Conservation (phyloP, 2,113 vertebrate species). For the Panthera tigris region DNA sequence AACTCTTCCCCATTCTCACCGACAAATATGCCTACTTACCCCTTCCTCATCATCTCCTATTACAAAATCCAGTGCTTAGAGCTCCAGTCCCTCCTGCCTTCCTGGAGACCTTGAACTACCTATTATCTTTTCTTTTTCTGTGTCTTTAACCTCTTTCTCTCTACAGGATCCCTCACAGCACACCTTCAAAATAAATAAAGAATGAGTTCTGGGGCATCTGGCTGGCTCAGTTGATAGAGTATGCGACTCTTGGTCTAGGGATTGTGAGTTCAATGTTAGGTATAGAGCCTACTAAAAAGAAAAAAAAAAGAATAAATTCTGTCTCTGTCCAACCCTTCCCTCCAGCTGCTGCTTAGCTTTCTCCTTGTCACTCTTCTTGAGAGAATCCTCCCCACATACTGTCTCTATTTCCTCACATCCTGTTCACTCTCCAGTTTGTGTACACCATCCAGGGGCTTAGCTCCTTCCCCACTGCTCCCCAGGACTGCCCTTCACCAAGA, state of each 20-base stretch:
- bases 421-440: not conserved
- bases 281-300: not conserved
- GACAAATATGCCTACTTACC: not conserved
- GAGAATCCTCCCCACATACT: not conserved
- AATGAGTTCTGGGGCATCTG: not conserved
- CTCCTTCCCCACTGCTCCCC: not conserved
- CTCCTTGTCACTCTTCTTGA: not conserved
- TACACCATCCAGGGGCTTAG: not conserved
- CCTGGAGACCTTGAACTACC: not conserved
- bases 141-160: not conserved
- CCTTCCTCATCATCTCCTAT: not conserved
- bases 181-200: not conserved
- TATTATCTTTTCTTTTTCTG: not conserved
- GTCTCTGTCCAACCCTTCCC: not conserved
- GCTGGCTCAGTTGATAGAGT: not conserved
- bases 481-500: not conserved
- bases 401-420: not conserved
- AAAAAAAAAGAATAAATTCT: not conserved
- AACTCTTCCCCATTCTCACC: not conserved
- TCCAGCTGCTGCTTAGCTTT: not conserved
- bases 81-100: not conserved
- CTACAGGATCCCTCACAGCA: not conserved
- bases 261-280: not conserved
- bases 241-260: not conserved
- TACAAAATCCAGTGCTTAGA: not conserved